Base-by-base conservation (phyloP, 2,113 vertebrate species). In the Chrysemys picta region DNA sequence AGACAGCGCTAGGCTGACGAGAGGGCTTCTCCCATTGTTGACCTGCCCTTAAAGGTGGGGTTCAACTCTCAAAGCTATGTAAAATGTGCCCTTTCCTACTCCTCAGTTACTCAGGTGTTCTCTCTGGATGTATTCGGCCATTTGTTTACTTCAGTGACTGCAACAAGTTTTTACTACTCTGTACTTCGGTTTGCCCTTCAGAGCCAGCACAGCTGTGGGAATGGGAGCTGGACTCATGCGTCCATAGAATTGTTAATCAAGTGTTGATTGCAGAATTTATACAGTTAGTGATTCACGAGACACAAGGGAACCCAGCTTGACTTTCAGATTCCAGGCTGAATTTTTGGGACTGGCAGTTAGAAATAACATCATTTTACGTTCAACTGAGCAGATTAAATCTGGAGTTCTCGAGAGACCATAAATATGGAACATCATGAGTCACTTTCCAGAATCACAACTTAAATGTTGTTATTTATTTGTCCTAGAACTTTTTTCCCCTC, bases 71-170 rank as follows among this genome's bases (percentile, higher is more conserved):
- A 1, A 31, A 56, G 2, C 5, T 80, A 84, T 5, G 31, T 50
- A 25, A 50, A 84, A 11, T 6, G 2, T 13, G 5, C 1, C 4
- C 0, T 0, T 52, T 72, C 25, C 9, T 62, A 80, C 80, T 17
- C 10, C 22, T 56, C 54, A 56, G 1, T 25, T 56, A 59, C 57
- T 29, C 57, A 1, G 38, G 4, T 45, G 35, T 14, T 1, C 38
- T 84, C 83, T 6, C 54, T 25, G 0, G 12, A 9, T 59, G 0
- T 2, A 0, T 53, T 76, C 82, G 13, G 24, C 45, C 10, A 1
- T 86, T 50, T 3, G 82, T 42, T 59, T 35, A 0, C 75, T 82
- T 69, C 2, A 13, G 38, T 9, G 52, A 10, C 19, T 72, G 52
- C 52, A 29, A 52, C 4, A 1, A 0, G 3, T 50, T 19, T 2